A percentile compares a stretch with the other conserved stretches of the same genome.
These are phyloP conservation scores for Dichetophora obliterata DNA, from an alignment of 2,888 invertebrate genomes.

Conservation along the genomic window DNA sequence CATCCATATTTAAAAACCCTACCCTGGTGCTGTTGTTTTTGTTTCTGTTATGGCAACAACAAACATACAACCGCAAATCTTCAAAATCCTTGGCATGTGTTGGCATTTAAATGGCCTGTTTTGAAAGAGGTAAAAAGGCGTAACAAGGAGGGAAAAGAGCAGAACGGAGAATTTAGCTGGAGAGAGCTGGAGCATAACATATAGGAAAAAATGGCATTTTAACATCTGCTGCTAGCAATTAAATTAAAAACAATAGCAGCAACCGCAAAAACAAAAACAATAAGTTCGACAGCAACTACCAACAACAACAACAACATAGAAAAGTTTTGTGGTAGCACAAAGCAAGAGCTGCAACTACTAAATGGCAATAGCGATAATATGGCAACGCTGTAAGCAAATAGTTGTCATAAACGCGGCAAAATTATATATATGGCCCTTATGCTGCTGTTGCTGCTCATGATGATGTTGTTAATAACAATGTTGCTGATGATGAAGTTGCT, in stretches of 20 bases:
- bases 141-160: not conserved
- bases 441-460: not conserved
- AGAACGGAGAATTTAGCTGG: not conserved
- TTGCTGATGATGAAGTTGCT: not conserved
- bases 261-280: constrained; percentile 2
- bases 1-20: too few species aligned
- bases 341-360: not conserved
- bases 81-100: constrained; percentile 32
- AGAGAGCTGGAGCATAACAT: not conserved
- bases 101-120: constrained; percentile 19
- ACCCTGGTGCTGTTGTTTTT: not conserved
- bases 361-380: constrained; percentile 10
- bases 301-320: not conserved
- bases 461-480: not conserved
- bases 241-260: not conserved
- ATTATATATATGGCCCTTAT: not conserved
- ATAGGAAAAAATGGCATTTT: not conserved
- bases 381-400: constrained; percentile 10
- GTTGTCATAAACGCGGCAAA: not conserved
- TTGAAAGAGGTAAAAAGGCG: not conserved
- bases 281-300: not conserved
- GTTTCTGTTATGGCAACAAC: not conserved
- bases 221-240: constrained; percentile 22
- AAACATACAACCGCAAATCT: constrained; percentile 19
- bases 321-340: not conserved